Conservation (phyloP, 2,113 vertebrate species). For the Thomomys bottae region DNA sequence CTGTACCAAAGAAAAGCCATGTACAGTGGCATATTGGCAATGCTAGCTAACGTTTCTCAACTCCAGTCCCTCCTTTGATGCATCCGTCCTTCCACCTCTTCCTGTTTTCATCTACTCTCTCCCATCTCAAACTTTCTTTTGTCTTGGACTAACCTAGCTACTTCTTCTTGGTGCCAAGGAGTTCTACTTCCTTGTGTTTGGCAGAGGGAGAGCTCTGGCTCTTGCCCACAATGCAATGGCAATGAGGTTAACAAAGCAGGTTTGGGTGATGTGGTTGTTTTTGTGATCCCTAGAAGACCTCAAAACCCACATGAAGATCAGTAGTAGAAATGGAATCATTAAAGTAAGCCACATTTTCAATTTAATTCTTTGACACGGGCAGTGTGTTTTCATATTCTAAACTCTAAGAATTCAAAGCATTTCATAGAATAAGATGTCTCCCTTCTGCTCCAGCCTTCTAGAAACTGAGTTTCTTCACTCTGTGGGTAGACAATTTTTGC, state of each 20-base stretch:
- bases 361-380: not conserved
- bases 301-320: not conserved
- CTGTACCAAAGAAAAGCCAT: not conserved
- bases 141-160: not conserved
- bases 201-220: not conserved
- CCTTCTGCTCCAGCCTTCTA: not conserved
- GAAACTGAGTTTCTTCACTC: not conserved
- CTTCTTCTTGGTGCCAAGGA: not conserved
- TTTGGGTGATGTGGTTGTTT: not conserved
- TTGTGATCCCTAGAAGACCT: not conserved
- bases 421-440: not conserved
- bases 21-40: not conserved
- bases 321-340: not conserved
- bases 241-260: not conserved
- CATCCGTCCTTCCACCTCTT: not conserved
- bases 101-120: not conserved
- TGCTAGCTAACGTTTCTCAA: not conserved
- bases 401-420: conserved; percentile 15
- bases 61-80: not conserved
- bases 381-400: not conserved
- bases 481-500: not conserved
- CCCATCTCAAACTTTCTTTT: conserved; percentile 5
- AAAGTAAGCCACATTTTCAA: not conserved
- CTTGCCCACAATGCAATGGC: not conserved
- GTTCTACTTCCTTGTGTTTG: not conserved